A percentile compares a stretch with the other conserved stretches of the same genome.
phyloP scores from a whole-genome alignment of 2,888 invertebrate genomes.

The Agrochola circellaris region DNA sequence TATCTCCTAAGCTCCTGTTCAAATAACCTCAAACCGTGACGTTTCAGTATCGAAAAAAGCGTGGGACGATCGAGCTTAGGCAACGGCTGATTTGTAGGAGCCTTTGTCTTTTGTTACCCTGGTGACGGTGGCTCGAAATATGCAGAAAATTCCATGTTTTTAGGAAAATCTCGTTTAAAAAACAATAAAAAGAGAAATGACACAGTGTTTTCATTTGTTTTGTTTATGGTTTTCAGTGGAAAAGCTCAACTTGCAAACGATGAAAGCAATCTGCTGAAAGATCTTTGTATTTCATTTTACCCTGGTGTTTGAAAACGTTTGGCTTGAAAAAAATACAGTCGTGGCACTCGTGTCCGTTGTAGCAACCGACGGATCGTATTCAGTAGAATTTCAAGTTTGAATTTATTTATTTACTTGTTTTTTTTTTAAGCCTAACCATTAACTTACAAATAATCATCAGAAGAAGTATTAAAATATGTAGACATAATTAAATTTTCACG shows the following conservation, averaged over 20 bases:
- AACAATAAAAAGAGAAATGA: constrained; percentile 62
- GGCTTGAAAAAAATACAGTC: constrained; percentile 49
- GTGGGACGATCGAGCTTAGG: constrained; percentile 23
- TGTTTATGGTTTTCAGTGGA: constrained; percentile 16
- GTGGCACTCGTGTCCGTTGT: background rate
- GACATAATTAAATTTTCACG: background rate
- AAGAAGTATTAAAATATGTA: background rate
- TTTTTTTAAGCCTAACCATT: background rate
- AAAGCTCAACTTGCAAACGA: constrained; percentile 16
- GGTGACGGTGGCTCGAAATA: constrained; percentile 81
- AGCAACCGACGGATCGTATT: background rate
- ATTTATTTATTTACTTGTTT: background rate
- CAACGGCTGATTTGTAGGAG: constrained; percentile 41
- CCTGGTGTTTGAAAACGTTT: constrained; percentile 63
- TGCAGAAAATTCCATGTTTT: constrained; percentile 88
- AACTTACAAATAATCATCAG: background rate
- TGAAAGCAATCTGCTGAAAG: constrained; percentile 1
- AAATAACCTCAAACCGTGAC: constrained; percentile 74
- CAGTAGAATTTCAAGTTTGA: background rate
- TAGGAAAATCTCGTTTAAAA: constrained; percentile 75
- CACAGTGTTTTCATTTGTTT: constrained; percentile 58
- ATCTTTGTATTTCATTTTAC: constrained; percentile 51
- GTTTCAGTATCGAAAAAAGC: constrained; percentile 63
- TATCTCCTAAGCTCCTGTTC: constrained; percentile 72
- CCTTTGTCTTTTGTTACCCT: constrained; percentile 73